Evolutionary conservation across 2,797 vertebrate species (phyloP).

Genomic region (Danio kyathit): DNA sequence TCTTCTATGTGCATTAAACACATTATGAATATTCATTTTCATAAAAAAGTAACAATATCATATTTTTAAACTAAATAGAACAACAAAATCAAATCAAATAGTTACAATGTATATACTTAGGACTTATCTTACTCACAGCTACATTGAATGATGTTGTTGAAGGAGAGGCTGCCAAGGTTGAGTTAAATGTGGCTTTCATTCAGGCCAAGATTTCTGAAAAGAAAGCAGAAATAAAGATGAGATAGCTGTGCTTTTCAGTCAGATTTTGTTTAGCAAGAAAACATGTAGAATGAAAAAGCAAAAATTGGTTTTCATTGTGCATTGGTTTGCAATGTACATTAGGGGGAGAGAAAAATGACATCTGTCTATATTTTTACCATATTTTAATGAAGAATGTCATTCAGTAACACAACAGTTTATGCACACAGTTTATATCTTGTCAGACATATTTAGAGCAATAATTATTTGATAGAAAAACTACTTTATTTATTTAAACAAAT

Average conservation of each 20-base stretch:
- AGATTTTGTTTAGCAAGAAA: neutral
- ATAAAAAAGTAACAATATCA: neutral
- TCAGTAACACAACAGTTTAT: too few species aligned
- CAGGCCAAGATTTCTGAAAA: neutral
- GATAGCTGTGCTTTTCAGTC: neutral
- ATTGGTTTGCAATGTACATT: too few species aligned
- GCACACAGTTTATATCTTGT: too few species aligned
- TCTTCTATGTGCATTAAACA: neutral
- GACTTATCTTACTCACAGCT: neutral
- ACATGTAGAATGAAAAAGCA: neutral
- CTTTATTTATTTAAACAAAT: too few species aligned
- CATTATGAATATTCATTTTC: neutral
- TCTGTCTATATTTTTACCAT: too few species aligned
- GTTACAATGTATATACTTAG: neutral
- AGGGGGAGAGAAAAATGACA: too few species aligned
- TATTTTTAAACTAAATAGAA: neutral
- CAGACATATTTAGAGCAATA: too few species aligned
- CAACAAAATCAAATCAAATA: too few species aligned
- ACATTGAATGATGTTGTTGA: neutral
- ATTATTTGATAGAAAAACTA: too few species aligned
- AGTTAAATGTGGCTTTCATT: neutral
- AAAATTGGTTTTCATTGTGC: too few species aligned
- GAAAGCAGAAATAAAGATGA: neutral
- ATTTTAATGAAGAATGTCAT: too few species aligned
- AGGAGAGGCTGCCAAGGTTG: neutral